These are phyloP conservation scores for Odocoileus hemionus DNA, from an alignment of 2,113 vertebrate species.

Conservation along the genomic window DNA sequence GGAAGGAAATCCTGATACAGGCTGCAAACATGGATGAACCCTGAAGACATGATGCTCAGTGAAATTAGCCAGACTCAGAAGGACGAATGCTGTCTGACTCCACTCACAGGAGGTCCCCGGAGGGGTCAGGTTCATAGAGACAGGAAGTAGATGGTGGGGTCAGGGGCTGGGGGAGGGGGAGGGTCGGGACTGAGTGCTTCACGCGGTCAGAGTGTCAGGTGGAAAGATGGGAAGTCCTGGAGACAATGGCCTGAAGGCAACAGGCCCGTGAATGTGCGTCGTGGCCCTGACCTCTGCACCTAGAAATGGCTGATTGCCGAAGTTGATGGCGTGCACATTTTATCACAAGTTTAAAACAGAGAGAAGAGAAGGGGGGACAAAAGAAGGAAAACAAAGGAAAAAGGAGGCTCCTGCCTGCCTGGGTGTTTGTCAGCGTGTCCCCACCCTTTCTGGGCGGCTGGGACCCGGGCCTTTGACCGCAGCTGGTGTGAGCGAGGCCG, in stretches of 20 bases:
- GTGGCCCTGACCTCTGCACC: fast-evolving
- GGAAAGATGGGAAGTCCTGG: not conserved
- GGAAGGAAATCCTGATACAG: not conserved
- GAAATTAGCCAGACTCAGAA: not conserved
- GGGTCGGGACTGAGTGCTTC: not conserved
- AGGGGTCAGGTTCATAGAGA: not conserved
- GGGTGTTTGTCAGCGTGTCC: not conserved
- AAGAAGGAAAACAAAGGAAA: not conserved
- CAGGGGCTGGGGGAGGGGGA: not conserved
- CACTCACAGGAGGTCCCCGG: not conserved
- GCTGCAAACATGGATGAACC: fast-evolving
- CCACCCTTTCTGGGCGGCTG: not conserved
- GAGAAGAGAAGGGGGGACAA: fast-evolving
- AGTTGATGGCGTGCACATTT: fast-evolving
- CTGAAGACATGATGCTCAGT: fast-evolving
- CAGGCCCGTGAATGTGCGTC: not conserved
- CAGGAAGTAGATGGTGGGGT: not conserved
- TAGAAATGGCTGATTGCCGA: not conserved
- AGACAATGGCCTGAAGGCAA: fast-evolving
- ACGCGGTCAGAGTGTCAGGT: not conserved
- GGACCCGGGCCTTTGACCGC: not conserved
- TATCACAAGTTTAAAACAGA: not conserved
- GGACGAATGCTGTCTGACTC: not conserved
- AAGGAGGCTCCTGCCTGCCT: not conserved
- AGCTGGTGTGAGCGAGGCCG: not conserved